phyloP scores from a whole-genome alignment of 2,113 vertebrate species.

The Nibea albiflora region DNA sequence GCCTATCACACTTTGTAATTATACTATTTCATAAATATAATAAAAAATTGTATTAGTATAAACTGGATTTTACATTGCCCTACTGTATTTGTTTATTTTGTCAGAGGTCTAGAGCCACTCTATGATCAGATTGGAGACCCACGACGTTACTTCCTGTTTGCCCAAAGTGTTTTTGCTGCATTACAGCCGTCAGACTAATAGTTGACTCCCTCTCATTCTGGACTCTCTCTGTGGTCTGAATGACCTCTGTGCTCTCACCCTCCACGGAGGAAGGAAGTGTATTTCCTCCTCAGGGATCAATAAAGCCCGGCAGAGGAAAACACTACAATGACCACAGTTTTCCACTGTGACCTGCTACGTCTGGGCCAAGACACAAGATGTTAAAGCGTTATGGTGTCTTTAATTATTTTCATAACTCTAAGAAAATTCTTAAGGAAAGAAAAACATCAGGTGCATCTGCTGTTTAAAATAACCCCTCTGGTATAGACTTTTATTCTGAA shows the following conservation, averaged over 20 bases:
- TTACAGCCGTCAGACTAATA: constrained; percentile 2
- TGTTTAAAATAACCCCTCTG: neutral
- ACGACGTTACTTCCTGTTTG: constrained; percentile 18
- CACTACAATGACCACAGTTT: neutral
- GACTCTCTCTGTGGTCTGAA: constrained; percentile 3
- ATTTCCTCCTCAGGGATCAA: constrained; percentile 47
- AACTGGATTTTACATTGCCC: no score
- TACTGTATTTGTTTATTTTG: no score
- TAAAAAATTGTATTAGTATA: neutral
- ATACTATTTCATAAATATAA: no score
- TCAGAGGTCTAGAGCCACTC: neutral
- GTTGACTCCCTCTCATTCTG: constrained; percentile 11
- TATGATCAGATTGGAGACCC: neutral
- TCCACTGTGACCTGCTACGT: constrained; percentile 3
- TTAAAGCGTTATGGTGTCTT: neutral
- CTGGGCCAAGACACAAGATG: neutral
- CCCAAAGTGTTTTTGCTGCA: constrained; percentile 3
- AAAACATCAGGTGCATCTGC: neutral
- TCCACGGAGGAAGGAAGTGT: neutral
- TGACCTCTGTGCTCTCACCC: constrained; percentile 12
- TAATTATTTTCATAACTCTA: neutral
- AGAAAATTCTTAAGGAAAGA: neutral
- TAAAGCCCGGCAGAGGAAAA: constrained; percentile 27
- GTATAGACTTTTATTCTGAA: neutral
- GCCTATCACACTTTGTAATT: neutral